Conservation (phyloP, 2,888 invertebrate genomes). For the Euproctis similis region DNA sequence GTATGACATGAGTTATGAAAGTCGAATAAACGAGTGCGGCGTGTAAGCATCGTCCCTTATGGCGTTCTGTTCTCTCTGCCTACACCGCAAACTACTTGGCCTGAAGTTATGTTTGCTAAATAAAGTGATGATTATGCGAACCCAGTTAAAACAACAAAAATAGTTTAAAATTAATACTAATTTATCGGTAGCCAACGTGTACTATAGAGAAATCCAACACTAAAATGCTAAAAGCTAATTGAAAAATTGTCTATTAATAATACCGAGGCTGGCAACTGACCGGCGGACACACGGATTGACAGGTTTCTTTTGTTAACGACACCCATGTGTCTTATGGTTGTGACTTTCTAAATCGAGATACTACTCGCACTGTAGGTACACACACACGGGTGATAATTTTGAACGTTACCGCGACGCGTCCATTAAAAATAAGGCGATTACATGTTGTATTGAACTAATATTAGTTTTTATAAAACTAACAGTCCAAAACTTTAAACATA, state of each 20-base stretch:
- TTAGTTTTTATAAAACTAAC: too few relatives aligned
- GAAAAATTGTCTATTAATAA: conserved; percentile 47
- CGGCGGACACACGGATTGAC: conserved; percentile 32
- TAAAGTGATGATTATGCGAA: too few relatives aligned
- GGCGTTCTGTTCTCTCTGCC: too few relatives aligned
- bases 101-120: too few relatives aligned
- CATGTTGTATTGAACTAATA: not conserved
- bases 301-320: conserved; percentile 37
- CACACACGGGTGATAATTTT: not conserved
- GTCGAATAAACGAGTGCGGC: too few relatives aligned
- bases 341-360: conserved; percentile 19
- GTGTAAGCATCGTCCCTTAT: too few relatives aligned
- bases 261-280: conserved; percentile 28
- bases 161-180: too few relatives aligned
- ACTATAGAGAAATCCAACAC: conserved; percentile 34
- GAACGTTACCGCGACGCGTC: not conserved
- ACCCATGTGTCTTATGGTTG: conserved; percentile 21
- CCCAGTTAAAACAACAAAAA: too few relatives aligned
- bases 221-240: conserved; percentile 51
- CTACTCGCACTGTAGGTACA: conserved; percentile 1
- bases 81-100: too few relatives aligned
- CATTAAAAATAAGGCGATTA: not conserved
- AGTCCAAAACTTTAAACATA: too few relatives aligned
- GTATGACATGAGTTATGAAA: too few relatives aligned
- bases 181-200: conserved; percentile 14